Base-by-base conservation (phyloP, 1,140 invertebrate species). In the Calliphora vicina region DNA sequence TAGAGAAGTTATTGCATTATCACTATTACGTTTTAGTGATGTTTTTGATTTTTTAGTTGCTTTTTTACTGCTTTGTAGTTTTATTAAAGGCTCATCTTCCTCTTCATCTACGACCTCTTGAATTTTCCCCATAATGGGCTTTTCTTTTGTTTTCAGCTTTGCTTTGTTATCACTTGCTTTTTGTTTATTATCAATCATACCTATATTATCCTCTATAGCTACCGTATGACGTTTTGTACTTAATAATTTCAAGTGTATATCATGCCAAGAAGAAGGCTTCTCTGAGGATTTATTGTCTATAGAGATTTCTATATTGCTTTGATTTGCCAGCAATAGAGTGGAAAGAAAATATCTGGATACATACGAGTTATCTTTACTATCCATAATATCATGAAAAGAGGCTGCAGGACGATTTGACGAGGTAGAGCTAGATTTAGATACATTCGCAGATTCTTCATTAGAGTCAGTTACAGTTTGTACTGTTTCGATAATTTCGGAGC, bases 261-360 rank as follows among this genome's bases (percentile, higher is more conserved):
- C 82, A 15, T 71, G 17, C 82, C 72, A 83, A 13, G 71, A 27
- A 10, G 83, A 78, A 0, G 85, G 85, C 25, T 82, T 61, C 15
- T 84, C 73, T 13, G 50, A 25, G 23, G 57, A 74, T 80, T 80
- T 82, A 45, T 82, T 78, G 1, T 72, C 23, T 2, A 83, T 73
- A 20, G 29, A 45, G 23, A 85, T 80, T 78, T 81, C n/a, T 20
- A 85, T 50, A 50, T 85, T 85, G 17, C 80, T 81, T 84, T 83
- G 82, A 83, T 85, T 85, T 13, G 84, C 82, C 84, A 90, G 81
- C 8, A 89, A 45, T 1, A 90, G 83, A 15, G 85, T 85, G 2
- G 89, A 87, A 8, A 90, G 82, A 85, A 90, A 86, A 80, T 89
- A 88, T 45, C 88, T 82, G 71, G 87, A 89, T 57, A 86, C 67